Conservation (phyloP, 2,888 invertebrate genomes). For the Tenodera sinensis region DNA sequence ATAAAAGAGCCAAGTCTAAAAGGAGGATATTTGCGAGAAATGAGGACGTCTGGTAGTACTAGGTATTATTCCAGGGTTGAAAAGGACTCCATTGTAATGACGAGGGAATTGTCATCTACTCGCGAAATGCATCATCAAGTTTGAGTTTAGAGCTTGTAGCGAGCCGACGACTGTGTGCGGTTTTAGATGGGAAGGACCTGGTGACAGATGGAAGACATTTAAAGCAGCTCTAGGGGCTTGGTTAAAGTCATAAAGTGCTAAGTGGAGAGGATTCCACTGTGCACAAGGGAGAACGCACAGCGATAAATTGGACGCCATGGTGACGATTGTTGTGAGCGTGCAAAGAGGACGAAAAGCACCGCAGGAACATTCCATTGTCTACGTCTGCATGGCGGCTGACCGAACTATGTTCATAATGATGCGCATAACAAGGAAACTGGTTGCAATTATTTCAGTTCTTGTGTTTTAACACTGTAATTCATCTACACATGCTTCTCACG, state of each 20-base stretch:
- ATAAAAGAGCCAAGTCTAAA: too few relatives aligned
- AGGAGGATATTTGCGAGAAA: too few relatives aligned
- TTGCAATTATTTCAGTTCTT: too few relatives aligned
- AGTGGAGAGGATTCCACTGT: conserved; percentile 10
- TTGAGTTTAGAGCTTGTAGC: too few relatives aligned
- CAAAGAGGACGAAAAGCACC: not conserved
- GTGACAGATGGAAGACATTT: not conserved
- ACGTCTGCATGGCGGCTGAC: not conserved
- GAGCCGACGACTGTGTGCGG: not conserved
- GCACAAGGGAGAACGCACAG: not conserved
- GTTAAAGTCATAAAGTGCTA: conserved; percentile 16
- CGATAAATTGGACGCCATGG: not conserved
- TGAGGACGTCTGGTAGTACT: too few relatives aligned
- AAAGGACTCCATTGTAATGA: not conserved
- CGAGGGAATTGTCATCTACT: not conserved
- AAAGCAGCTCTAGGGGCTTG: not conserved
- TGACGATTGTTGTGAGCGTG: not conserved
- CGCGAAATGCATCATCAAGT: too few relatives aligned
- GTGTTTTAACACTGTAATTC: too few relatives aligned
- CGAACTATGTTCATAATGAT: not conserved
- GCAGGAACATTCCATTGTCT: not conserved
- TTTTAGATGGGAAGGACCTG: not conserved
- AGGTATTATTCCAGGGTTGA: not conserved
- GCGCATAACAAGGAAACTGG: too few relatives aligned
- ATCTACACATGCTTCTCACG: too few relatives aligned